Base-by-base conservation (phyloP, 2,113 vertebrate species). In the Takifugu flavidus region DNA sequence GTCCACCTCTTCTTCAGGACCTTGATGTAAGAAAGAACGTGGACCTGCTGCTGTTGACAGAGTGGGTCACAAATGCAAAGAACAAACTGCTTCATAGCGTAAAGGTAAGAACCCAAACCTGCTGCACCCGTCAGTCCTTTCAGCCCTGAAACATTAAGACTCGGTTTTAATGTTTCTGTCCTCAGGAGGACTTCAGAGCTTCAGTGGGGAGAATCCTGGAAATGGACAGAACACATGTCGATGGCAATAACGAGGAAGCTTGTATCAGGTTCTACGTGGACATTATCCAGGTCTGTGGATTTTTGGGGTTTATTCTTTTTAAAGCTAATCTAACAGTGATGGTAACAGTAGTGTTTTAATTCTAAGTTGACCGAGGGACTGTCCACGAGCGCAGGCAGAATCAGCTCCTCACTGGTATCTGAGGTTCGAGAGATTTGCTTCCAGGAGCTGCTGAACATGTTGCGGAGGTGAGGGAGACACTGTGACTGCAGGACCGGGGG, bases 191-290 rank as follows among this genome's bases (percentile, higher is more conserved):
- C 0, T 4, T 69, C 42, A 29, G 20, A 0, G 1, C 0, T 1
- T 28, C 0, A 0, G 62, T 86, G 42, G 39, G 13, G 8, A 64
- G 15, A 3, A 79, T 81, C 39, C 56, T 67, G 64, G 57, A 82
- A 64, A 20, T 25, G 1, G 34, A 78, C 26, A n/a, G 0, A 10
- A 2, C 2, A 1, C 43, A 55, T 15, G 7, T 12, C 7, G 11
- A 10, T 8, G 12, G 2, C 7, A 26, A 39, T 3, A 12, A 0
- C 10, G 78, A 86, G 0, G 85, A 90, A 47, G 27, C 14, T 12
- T 81, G 69, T 0, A n/a, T 82, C 39, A 3, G 43, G 28, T 45
- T 89, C 7, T 70, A 88, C 6, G 1, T 89, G 15, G 88, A 90
- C 73, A 65, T 65, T 3, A 85, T 83, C 62, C 72, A 80, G 79